phyloP scores from a whole-genome alignment of 2,888 invertebrate species.

The Microctonus brassicae region DNA sequence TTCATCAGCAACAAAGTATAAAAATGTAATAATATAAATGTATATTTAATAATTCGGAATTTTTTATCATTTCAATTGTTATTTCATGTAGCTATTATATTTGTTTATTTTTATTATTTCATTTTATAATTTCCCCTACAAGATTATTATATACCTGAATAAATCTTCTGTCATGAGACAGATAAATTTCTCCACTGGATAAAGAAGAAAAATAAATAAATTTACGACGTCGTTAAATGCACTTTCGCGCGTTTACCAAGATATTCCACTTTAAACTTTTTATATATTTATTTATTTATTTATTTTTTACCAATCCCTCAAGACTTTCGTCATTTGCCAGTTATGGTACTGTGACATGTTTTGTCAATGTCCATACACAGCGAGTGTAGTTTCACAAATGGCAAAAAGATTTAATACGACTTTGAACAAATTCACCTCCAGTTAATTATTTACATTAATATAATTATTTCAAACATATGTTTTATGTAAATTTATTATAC shows the following conservation, averaged over 20 bases:
- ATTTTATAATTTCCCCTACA: not conserved
- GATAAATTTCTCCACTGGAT: slow-evolving; percentile 24
- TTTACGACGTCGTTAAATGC: slow-evolving; percentile 50
- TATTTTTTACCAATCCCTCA: slow-evolving; percentile 7
- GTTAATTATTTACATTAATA: not conserved
- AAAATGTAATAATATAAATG: no score
- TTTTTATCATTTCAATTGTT: no score
- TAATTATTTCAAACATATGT: not conserved
- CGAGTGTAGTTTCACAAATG: not conserved
- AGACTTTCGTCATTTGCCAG: slow-evolving; percentile 19
- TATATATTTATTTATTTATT: not conserved
- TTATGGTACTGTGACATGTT: not conserved
- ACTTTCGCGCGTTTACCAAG: slow-evolving; percentile 47
- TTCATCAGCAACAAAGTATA: not conserved
- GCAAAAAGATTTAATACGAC: not conserved
- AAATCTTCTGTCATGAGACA: not conserved
- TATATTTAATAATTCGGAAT: no score
- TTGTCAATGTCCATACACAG: not conserved
- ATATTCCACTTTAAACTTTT: not conserved
- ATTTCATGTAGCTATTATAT: no score
- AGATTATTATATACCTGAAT: not conserved
- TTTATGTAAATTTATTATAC: not conserved
- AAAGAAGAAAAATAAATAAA: slow-evolving; percentile 38
- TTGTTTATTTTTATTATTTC: no score
- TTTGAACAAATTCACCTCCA: not conserved